phyloP scores from a whole-genome alignment of 2,113 vertebrate species.

The Dinomys branickii region DNA sequence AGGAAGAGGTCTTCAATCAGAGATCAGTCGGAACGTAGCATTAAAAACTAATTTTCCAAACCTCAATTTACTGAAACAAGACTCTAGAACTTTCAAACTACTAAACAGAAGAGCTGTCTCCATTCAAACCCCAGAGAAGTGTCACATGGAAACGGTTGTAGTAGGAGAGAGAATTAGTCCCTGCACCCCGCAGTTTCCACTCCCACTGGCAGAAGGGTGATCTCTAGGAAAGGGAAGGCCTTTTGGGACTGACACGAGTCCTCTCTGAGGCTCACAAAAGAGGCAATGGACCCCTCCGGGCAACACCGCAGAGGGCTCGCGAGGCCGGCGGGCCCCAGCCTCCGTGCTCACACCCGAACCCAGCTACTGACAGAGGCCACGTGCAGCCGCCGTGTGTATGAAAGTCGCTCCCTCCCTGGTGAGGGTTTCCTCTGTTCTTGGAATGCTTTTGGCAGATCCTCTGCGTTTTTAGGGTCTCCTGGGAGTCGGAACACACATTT shows the following conservation, averaged over 20 bases:
- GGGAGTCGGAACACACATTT: not conserved
- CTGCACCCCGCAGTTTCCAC: not conserved
- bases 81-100: not conserved
- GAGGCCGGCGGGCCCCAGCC: not conserved
- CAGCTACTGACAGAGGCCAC: not conserved
- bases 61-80: not conserved
- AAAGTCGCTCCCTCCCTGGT: not conserved
- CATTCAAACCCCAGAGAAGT: not conserved
- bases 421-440: slow-evolving; percentile 20
- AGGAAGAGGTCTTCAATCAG: not conserved
- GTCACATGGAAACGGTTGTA: not conserved
- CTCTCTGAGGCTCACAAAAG: not conserved
- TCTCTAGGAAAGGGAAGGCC: not conserved
- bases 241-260: rapidly evolving
- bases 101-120: too few relatives aligned
- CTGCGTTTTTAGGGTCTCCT: not conserved
- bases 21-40: not conserved
- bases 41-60: not conserved
- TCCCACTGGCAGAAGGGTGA: not conserved
- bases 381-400: not conserved
- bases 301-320: rapidly evolving
- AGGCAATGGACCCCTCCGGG: not conserved
- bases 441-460: slow-evolving; percentile 9
- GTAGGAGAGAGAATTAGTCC: not conserved
- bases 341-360: not conserved